Evolutionary conservation across 2,888 invertebrate genomes (phyloP).

Genomic region (Hirudinaria manillensis): DNA sequence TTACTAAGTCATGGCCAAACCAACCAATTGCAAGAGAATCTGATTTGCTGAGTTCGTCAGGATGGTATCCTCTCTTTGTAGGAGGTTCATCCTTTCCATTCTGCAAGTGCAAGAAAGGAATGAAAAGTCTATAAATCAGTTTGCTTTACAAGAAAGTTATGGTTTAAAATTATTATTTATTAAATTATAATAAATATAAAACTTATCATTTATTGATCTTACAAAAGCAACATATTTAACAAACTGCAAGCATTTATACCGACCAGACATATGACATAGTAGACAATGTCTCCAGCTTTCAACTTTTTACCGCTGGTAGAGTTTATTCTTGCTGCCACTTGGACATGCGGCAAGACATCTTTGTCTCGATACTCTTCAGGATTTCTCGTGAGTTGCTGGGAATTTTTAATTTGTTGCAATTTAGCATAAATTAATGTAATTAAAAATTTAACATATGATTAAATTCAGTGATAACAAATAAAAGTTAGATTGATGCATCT

Average conservation of each 20-base stretch:
- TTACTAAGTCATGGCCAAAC: constrained; percentile 15
- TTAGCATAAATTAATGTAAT: too few species aligned
- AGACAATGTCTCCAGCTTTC: constrained; percentile 86
- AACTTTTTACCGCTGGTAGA: constrained; percentile 66
- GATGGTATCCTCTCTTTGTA: constrained; percentile 85
- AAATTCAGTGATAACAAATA: neutral
- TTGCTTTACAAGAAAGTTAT: too few species aligned
- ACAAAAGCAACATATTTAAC: neutral
- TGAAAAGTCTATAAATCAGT: too few species aligned
- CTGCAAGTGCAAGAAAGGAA: constrained; percentile 22
- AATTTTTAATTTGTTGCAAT: neutral
- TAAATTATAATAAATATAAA: too few species aligned
- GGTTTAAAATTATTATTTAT: too few species aligned
- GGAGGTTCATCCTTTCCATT: constrained; percentile 57
- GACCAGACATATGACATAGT: constrained; percentile 84
- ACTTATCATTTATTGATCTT: too few species aligned
- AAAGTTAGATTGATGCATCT: neutral
- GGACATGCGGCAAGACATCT: constrained; percentile 77
- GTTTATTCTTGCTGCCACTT: constrained; percentile 84
- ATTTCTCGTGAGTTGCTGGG: constrained; percentile 79
- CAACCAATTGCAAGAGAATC: constrained; percentile 55
- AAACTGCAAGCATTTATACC: constrained; percentile 31
- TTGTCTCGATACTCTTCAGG: constrained; percentile 85
- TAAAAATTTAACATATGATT: neutral
- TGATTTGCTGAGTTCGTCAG: constrained; percentile 65